phyloP scores from a whole-genome alignment of 2,888 invertebrate genomes.

The Epinotia nisella region DNA sequence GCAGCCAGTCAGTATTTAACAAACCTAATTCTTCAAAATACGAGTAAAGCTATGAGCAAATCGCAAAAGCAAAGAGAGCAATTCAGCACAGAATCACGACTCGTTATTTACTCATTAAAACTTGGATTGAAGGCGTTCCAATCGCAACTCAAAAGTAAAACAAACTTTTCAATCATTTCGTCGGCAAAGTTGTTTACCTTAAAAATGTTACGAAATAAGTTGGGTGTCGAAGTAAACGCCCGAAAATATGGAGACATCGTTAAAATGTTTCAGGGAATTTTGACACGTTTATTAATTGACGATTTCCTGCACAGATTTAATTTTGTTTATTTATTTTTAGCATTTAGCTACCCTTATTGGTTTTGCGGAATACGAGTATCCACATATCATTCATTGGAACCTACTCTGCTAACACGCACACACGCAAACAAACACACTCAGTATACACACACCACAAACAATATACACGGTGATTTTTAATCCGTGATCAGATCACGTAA shows the following conservation, averaged over 20 bases:
- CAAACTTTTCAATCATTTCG: slow-evolving; percentile 69
- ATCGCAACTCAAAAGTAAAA: slow-evolving; percentile 62
- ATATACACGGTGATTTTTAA: too few relatives aligned
- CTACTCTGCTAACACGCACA: too few relatives aligned
- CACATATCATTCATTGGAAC: too few relatives aligned
- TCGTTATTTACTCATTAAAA: slow-evolving; percentile 83
- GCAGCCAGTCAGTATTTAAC: too few relatives aligned
- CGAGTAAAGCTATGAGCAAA: slow-evolving; percentile 31
- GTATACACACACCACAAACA: too few relatives aligned
- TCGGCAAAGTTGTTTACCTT: slow-evolving; percentile 57
- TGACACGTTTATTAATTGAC: slow-evolving; percentile 25
- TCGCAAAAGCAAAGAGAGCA: slow-evolving; percentile 65
- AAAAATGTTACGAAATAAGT: slow-evolving; percentile 44
- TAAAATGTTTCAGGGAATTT: slow-evolving; percentile 31
- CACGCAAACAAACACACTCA: too few relatives aligned
- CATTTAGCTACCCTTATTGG: neutral
- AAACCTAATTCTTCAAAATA: slow-evolving; percentile 1
- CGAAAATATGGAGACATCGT: slow-evolving; percentile 23
- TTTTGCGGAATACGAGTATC: too few relatives aligned
- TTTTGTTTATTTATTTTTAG: neutral
- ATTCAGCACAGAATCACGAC: slow-evolving; percentile 61
- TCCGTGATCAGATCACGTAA: too few relatives aligned
- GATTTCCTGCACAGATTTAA: slow-evolving; percentile 16
- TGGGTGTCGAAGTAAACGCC: slow-evolving; percentile 34
- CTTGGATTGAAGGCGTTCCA: slow-evolving; percentile 72